Conservation (phyloP, 37 sponge, comb jelly and placozoan species). For the Cladorhizidae sp. region DNA sequence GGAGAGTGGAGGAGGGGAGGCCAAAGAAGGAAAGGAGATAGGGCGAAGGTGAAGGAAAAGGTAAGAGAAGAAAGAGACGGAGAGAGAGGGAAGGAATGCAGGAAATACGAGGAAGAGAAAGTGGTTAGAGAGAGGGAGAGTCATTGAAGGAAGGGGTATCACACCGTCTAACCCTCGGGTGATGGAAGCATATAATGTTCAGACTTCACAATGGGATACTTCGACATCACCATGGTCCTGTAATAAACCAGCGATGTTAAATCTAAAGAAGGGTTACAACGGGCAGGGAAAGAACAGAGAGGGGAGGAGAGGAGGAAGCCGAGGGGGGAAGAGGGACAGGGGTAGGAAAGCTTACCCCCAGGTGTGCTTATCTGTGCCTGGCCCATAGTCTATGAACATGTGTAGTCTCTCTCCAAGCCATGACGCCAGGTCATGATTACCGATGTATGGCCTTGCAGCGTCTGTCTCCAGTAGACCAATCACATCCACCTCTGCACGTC, state of each 20-base stretch:
- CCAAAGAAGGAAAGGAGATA: too few species aligned
- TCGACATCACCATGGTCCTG: constrained; percentile 57
- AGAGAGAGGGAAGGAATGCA: not conserved
- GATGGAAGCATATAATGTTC: constrained; percentile 62
- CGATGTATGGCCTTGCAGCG: constrained; percentile 54
- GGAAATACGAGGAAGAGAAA: not conserved
- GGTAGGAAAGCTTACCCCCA: constrained; percentile 42
- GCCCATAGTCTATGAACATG: constrained; percentile 66
- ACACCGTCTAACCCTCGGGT: constrained; percentile 49
- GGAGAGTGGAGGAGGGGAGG: too few species aligned
- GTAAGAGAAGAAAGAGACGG: too few species aligned
- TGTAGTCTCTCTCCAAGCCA: constrained; percentile 56
- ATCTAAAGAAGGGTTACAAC: not conserved
- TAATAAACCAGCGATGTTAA: not conserved
- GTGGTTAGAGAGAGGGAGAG: too few species aligned
- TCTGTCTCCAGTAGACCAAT: constrained; percentile 65
- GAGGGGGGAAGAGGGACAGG: not conserved
- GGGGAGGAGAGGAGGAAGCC: too few species aligned
- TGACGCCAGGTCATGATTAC: constrained; percentile 47
- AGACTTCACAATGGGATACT: constrained; percentile 61
- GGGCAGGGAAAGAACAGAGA: too few species aligned
- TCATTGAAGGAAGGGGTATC: too few species aligned
- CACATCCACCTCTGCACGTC: constrained; percentile 56
- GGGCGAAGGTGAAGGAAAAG: too few species aligned
- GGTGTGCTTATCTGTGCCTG: constrained; percentile 40